A percentile compares a stretch with the other conserved stretches of the same genome.
phyloP scores from a whole-genome alignment of 2,113 vertebrate species.

The Progne subis region DNA sequence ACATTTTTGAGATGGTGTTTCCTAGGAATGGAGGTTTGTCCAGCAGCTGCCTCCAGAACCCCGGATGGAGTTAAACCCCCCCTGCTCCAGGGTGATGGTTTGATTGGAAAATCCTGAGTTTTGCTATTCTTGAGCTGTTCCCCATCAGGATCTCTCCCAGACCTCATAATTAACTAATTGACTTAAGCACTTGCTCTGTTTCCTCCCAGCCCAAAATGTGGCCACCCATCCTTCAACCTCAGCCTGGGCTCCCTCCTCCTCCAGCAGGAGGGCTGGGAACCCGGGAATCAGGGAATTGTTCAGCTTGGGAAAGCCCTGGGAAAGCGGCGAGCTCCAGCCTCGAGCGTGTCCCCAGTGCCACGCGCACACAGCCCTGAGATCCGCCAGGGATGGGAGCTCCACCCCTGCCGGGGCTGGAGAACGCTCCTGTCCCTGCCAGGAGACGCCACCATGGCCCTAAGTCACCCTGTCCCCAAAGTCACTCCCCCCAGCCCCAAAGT shows the following conservation, averaged over 20 bases:
- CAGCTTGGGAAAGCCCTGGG: neutral
- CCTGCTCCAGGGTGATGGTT: neutral
- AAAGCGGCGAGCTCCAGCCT: no score
- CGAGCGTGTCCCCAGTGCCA: neutral
- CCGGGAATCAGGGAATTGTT: neutral
- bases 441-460: neutral
- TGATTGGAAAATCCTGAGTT: neutral
- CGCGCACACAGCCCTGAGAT: neutral
- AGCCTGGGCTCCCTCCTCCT: accelerated
- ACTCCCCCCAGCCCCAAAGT: slow-evolving; percentile 32
- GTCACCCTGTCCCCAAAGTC: neutral
- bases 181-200: neutral
- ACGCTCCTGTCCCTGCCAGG: neutral
- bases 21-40: accelerated
- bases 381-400: neutral
- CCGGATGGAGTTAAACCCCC: neutral
- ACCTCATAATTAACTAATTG: neutral
- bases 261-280: neutral
- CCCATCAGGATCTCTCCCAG: neutral
- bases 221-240: no score
- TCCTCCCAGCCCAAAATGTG: accelerated
- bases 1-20: neutral
- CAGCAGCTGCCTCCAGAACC: neutral
- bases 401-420: no score
- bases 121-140: neutral